These are phyloP conservation scores for Drosophila insularis DNA, from an alignment of 1,140 invertebrate species.

Conservation along the genomic window DNA sequence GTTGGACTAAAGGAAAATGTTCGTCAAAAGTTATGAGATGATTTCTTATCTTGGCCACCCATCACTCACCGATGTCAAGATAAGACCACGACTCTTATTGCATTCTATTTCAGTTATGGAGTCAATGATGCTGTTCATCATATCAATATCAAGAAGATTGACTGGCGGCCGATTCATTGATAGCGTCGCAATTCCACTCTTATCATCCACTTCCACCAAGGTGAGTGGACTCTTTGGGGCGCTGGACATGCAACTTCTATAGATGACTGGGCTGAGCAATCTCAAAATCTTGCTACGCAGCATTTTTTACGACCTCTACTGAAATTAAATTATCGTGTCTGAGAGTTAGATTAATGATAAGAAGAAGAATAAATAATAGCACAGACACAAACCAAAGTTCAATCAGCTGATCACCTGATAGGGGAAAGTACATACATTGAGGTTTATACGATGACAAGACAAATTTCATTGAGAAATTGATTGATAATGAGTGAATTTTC, in stretches of 20 bases:
- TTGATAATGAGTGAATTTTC: not conserved
- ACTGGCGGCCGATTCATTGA: constrained; percentile 90
- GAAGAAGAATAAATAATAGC: not conserved
- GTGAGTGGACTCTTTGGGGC: constrained; percentile 31
- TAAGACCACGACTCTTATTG: constrained; percentile 88
- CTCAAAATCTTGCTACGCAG: constrained; percentile 45
- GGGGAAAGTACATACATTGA: constrained; percentile 34
- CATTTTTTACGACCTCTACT: constrained; percentile 35
- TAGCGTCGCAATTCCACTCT: constrained; percentile 87
- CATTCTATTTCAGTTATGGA: constrained; percentile 87
- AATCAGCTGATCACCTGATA: constrained; percentile 12
- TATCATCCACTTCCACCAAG: constrained; percentile 83
- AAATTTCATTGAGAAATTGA: constrained; percentile 17
- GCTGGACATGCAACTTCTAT: constrained; percentile 20
- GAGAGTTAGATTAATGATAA: not conserved
- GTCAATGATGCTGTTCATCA: constrained; percentile 86
- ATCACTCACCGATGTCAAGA: constrained; percentile 88
- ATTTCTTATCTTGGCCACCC: not conserved
- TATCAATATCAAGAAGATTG: constrained; percentile 90
- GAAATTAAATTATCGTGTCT: not conserved
- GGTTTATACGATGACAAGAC: constrained; percentile 9
- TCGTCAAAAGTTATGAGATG: not conserved
- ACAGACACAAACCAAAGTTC: not conserved
- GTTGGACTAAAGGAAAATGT: constrained; percentile 82
- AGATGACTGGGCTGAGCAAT: constrained; percentile 1